phyloP scores from a whole-genome alignment of 2,797 vertebrate species.

The Synanceia verrucosa region DNA sequence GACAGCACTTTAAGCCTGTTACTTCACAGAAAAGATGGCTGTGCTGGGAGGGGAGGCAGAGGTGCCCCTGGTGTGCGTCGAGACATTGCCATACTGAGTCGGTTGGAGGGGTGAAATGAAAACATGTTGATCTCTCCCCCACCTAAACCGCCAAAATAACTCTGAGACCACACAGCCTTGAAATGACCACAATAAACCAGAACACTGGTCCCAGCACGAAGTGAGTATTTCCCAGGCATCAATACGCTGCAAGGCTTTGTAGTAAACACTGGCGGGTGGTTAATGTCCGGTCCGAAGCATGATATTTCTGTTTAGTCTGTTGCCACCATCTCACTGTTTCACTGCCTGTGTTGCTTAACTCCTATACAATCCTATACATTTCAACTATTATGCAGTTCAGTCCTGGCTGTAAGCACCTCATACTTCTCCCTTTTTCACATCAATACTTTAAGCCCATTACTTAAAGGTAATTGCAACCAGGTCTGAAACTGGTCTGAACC shows the following conservation, averaged over 20 bases:
- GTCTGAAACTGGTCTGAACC: neutral
- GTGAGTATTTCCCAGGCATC: constrained; percentile 68
- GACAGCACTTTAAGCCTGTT: constrained; percentile 65
- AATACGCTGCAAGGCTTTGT: constrained; percentile 57
- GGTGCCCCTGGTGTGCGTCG: constrained; percentile 54
- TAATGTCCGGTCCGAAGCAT: constrained; percentile 53
- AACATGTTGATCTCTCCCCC: constrained; percentile 46
- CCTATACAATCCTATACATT: constrained; percentile 6
- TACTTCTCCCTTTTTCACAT: constrained; percentile 8
- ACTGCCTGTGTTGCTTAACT: constrained; percentile 23
- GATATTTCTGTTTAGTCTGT: constrained; percentile 49
- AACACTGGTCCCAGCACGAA: constrained; percentile 73
- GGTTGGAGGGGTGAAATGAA: constrained; percentile 60
- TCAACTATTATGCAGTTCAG: constrained; percentile 2
- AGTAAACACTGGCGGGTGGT: constrained; percentile 68
- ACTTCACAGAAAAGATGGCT: constrained; percentile 61
- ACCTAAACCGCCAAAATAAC: constrained; percentile 57
- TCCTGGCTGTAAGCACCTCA: neutral
- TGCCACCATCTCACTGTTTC: constrained; percentile 26
- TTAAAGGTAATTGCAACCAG: neutral
- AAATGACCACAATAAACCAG: constrained; percentile 75
- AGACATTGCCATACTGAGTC: constrained; percentile 62
- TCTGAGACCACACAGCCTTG: constrained; percentile 72
- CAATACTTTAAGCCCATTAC: constrained; percentile 19
- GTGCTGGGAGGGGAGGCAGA: constrained; percentile 34